Percentiles rank a stretch among this genome's conserved stretches.
These are phyloP conservation scores for Phyto melanocephala DNA, from an alignment of 2,888 invertebrate species.

Conservation along the genomic window DNA sequence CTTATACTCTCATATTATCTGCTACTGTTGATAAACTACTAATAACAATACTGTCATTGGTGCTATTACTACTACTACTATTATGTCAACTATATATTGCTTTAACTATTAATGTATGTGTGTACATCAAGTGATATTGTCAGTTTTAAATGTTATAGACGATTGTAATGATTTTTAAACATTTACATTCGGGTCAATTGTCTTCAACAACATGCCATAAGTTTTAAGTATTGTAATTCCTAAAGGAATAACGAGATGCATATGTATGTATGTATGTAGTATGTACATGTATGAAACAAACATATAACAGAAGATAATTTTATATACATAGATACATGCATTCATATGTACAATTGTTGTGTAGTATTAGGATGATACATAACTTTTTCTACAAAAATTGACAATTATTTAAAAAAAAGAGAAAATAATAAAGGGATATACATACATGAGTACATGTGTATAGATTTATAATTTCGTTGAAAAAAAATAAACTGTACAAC, in stretches of 20 bases:
- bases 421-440: too few species aligned
- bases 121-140: background rate
- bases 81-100: too few species aligned
- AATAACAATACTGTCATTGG: background rate
- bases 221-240: conserved; percentile 51
- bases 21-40: background rate
- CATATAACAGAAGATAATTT: background rate
- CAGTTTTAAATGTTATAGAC: conserved; percentile 13
- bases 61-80: background rate
- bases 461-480: too few species aligned
- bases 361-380: background rate
- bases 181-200: conserved; percentile 65
- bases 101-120: background rate
- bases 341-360: background rate
- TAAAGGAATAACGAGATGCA: conserved; percentile 33
- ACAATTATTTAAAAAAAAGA: too few species aligned
- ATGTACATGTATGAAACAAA: background rate
- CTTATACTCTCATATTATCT: background rate
- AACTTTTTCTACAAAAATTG: too few species aligned
- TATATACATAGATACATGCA: background rate
- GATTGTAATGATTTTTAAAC: conserved; percentile 61
- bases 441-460: too few species aligned
- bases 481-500: too few species aligned
- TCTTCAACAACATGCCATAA: conserved; percentile 58
- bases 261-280: background rate